Conservation (phyloP, 2,888 invertebrate species). For the Nineta flava region DNA sequence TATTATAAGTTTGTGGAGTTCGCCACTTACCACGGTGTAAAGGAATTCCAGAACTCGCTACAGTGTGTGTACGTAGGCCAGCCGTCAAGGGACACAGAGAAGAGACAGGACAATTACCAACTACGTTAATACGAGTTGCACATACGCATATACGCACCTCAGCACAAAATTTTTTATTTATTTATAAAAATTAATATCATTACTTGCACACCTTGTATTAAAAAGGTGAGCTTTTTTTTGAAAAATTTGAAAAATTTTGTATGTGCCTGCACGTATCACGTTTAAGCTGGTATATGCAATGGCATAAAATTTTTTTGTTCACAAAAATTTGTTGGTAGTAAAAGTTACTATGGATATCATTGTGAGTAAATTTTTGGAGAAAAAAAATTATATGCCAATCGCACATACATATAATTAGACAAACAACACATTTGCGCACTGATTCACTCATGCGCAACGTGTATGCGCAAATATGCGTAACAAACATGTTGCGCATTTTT, state of each 20-base stretch:
- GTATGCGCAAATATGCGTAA: slow-evolving; percentile 7
- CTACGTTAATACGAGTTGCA: slow-evolving; percentile 24
- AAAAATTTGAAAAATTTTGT: slow-evolving; percentile 1
- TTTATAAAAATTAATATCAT: slow-evolving; percentile 1
- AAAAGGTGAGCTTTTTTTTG: background rate
- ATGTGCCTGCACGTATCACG: slow-evolving; percentile 8
- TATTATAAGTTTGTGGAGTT: slow-evolving; percentile 15
- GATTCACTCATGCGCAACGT: slow-evolving; percentile 1
- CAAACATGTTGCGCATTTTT: slow-evolving; percentile 2
- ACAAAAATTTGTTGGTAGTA: background rate
- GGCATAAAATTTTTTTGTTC: background rate
- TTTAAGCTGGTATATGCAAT: slow-evolving; percentile 6
- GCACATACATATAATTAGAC: slow-evolving; percentile 12
- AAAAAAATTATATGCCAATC: slow-evolving; percentile 7
- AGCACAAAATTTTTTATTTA: background rate
- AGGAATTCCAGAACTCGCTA: slow-evolving; percentile 98
- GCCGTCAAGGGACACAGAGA: slow-evolving; percentile 53
- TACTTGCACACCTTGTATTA: background rate
- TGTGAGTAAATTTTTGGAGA: no score
- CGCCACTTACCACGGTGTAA: slow-evolving; percentile 95
- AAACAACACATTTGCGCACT: slow-evolving; percentile 10
- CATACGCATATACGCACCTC: slow-evolving; percentile 9
- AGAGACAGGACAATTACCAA: slow-evolving; percentile 33
- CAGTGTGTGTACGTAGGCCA: slow-evolving; percentile 45
- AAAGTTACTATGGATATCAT: no score